Evolutionary conservation across 1,140 invertebrate species (phyloP), one percentile per base, ranked within the genome.

Genomic region (Caenorhabditis tropicalis): DNA sequence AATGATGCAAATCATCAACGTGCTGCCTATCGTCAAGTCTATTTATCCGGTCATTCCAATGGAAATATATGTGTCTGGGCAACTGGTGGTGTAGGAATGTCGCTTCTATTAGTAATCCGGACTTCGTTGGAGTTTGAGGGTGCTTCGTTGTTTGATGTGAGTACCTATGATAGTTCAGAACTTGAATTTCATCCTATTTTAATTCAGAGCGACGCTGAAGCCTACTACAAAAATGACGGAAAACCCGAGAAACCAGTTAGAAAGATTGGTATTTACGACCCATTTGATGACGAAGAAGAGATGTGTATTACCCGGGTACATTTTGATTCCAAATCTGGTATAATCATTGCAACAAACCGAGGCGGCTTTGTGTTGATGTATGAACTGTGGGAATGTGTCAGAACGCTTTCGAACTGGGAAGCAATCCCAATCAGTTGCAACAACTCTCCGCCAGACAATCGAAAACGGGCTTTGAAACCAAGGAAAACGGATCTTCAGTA

Each of bases 331-430:
- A 74, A 74, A 31, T 74, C 65, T 9, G 65, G 65, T 12, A 43
- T 74, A 10, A 29, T 74, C 1, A 74, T 74, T 24, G 65, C 12
- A 36, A 21, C 65, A 24, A 74, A 74, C 43, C 65, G 65, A 19
- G 65, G 65, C 24, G 65, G 65, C n/a, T 74, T 24, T n/a, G 15
- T 74, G 21, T n/a, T 74, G 36, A 74, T 74, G 65, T 74, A 43
- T 24, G 65, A 74, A 9, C 65, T 74, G 2, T 74, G 65, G 16
- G 65, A 74, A 24, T 21, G 9, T 12, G 65, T 36, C 2, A 74
- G 65, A 12, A 24, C n/a, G 33, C 36, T 43, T 4, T 24, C 33
- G 1, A 24, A 24, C n/a, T 74, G 65, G 65, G 65, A 74, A 10
- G 19, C 65, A 1, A 74, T 46, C 6, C 36, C 65, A 9, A 43